Evolutionary conservation across 2,888 invertebrate species (phyloP).

Genomic region (Sylvicola cinctus): DNA sequence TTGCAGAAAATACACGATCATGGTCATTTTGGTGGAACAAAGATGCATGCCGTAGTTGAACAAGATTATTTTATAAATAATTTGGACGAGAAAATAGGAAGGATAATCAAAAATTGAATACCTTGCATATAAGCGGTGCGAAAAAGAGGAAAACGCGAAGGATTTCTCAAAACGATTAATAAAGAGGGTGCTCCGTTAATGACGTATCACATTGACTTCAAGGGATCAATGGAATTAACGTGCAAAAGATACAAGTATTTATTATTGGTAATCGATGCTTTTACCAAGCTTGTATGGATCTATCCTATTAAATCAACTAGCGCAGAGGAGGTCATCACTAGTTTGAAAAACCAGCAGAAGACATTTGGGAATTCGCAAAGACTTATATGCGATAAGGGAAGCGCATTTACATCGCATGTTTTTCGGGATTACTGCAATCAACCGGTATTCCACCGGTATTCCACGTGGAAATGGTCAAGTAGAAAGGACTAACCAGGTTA

Average conservation of each 20-base stretch:
- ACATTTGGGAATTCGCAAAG: slow-evolving; percentile 8
- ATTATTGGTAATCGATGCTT: slow-evolving; percentile 14
- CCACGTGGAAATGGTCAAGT: neutral
- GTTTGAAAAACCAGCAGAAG: slow-evolving; percentile 4
- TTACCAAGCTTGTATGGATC: slow-evolving; percentile 13
- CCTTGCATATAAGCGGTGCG: slow-evolving; percentile 1
- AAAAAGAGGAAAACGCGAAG: slow-evolving; percentile 14
- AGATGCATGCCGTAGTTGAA: slow-evolving; percentile 9
- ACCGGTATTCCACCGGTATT: neutral
- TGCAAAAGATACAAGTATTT: slow-evolving; percentile 13
- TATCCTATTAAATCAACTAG: slow-evolving; percentile 3
- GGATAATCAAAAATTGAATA: slow-evolving; percentile 6
- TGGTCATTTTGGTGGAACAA: slow-evolving; percentile 5
- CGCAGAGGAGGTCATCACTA: slow-evolving; percentile 1
- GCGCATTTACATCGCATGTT: slow-evolving; percentile 7
- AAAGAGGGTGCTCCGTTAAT: slow-evolving; percentile 14
- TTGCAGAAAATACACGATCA: too few relatives aligned
- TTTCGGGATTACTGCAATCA: slow-evolving; percentile 3
- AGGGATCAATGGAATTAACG: slow-evolving; percentile 14
- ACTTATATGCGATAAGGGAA: slow-evolving; percentile 8
- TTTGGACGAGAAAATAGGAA: slow-evolving; percentile 8
- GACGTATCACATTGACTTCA: slow-evolving; percentile 15
- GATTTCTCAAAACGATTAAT: slow-evolving; percentile 11
- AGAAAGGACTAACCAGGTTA: neutral
- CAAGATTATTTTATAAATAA: slow-evolving; percentile 9